Percentiles rank a stretch among this genome's conserved stretches.
phyloP scores from a whole-genome alignment of 2,797 vertebrate genomes.

The Neomorphus geoffroyi region DNA sequence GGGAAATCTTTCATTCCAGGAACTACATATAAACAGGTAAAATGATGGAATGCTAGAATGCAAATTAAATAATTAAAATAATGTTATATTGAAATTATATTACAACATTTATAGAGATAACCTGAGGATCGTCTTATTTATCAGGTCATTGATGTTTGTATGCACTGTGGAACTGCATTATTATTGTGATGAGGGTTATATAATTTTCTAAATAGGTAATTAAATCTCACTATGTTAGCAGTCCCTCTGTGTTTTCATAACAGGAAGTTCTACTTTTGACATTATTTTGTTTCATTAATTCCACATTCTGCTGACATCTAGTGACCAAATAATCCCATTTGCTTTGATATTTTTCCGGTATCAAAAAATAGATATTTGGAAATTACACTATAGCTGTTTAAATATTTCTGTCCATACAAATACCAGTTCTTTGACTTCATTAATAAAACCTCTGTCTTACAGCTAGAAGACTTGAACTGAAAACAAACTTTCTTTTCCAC shows the following conservation, averaged over 20 bases:
- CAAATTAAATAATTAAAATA: background rate
- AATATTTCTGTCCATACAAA: background rate
- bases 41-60: background rate
- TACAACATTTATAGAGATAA: background rate
- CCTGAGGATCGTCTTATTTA: background rate
- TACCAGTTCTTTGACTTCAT: background rate
- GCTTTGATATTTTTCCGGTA: background rate
- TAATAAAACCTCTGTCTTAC: background rate
- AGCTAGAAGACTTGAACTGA: background rate
- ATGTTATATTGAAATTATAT: background rate
- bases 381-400: background rate
- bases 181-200: background rate
- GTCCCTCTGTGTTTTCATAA: background rate
- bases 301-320: constrained; percentile 22
- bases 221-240: background rate
- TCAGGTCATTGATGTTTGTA: background rate
- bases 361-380: background rate
- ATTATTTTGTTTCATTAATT: background rate
- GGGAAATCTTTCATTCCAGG: background rate
- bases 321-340: background rate
- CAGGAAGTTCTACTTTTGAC: background rate
- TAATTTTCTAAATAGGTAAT: background rate
- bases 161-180: background rate
- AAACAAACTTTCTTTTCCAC: background rate
- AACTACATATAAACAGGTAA: background rate